Evolutionary conservation across 30 jellyfish, hydroid and myxozoan genomes (phyloP).

Genomic region (Nemopilema nomurai): DNA sequence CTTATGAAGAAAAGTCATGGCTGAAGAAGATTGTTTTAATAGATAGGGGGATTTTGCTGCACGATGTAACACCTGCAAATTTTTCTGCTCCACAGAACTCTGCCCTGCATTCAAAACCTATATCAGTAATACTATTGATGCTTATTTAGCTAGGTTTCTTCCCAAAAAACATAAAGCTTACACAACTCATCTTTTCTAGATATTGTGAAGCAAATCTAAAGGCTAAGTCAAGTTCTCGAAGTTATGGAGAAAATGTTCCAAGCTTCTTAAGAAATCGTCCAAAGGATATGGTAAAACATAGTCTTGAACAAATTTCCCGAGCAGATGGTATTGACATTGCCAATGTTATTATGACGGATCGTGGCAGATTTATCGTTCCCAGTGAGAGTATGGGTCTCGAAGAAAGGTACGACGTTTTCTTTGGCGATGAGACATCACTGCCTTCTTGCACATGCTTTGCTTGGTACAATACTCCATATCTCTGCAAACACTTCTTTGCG

Average conservation of each 20-base stretch:
- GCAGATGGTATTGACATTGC: neutral
- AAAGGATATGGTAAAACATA: neutral
- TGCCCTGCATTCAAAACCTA: neutral
- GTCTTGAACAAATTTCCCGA: neutral
- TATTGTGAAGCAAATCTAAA: constrained; percentile 1
- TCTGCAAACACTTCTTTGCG: neutral
- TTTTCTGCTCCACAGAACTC: neutral
- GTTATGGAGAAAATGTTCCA: neutral
- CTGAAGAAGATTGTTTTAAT: neutral
- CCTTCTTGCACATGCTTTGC: neutral
- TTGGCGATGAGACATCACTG: neutral
- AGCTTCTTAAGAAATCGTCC: neutral
- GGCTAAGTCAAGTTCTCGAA: neutral
- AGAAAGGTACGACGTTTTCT: neutral
- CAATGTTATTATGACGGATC: neutral
- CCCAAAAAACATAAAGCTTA: neutral
- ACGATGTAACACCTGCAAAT: neutral
- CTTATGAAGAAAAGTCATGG: neutral
- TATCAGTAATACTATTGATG: neutral
- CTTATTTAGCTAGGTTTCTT: neutral
- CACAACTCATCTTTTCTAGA: neutral
- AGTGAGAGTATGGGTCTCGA: neutral
- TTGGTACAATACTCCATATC: neutral
- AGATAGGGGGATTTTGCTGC: neutral
- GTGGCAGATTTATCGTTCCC: neutral